phyloP scores from a whole-genome alignment of 2,113 vertebrate species.

The Sinosuthora webbiana region DNA sequence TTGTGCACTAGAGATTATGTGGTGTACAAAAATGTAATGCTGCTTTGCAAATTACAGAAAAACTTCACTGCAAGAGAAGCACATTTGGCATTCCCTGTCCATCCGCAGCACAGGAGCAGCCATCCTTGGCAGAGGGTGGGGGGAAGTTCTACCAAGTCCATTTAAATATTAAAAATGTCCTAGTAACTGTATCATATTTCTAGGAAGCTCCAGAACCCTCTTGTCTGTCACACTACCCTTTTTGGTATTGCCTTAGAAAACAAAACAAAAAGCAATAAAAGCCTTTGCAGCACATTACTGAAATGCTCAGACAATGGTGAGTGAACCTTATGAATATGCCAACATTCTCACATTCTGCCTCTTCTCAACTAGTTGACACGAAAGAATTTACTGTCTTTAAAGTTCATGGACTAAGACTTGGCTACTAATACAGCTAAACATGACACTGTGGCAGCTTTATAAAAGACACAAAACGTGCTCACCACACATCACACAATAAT shows the following conservation, averaged over 20 bases:
- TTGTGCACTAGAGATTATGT: not conserved
- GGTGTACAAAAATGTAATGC: not conserved
- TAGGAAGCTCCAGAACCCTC: not conserved
- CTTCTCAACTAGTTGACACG: not conserved
- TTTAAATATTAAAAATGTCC: not conserved
- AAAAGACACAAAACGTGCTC: not conserved
- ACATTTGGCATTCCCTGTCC: not conserved
- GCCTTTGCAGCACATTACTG: not conserved
- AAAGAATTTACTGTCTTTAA: not conserved
- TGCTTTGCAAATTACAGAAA: not conserved
- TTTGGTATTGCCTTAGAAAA: not conserved
- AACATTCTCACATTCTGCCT: not conserved
- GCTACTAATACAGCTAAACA: not conserved
- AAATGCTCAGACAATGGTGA: not conserved
- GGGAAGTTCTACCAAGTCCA: not conserved
- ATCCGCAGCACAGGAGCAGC: not conserved
- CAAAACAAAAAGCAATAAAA: not conserved
- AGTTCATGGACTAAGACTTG: not conserved
- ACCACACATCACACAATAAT: not conserved
- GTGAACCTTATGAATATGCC: not conserved
- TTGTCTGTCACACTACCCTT: not conserved
- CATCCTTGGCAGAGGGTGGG: accelerated
- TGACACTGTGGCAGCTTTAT: not conserved
- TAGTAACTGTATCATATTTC: not conserved
- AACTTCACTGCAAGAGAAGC: not conserved